Evolutionary conservation across 2,888 invertebrate genomes (phyloP).

Genomic region (Ptychoptera contaminata): DNA sequence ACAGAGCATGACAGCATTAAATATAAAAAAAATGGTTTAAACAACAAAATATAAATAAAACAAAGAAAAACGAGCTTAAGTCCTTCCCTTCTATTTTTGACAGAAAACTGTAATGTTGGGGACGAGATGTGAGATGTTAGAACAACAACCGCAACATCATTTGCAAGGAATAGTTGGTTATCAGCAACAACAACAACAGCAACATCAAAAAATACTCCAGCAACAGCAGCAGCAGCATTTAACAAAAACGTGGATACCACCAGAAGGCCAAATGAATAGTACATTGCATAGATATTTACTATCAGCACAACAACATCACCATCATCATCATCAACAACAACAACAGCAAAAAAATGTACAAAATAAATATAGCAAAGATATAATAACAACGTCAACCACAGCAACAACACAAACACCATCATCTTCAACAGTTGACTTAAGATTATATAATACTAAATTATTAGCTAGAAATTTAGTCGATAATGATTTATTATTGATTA

Average conservation of each 20-base stretch:
- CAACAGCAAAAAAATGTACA: no score
- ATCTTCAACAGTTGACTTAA: no score
- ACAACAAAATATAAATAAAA: constrained; percentile 1
- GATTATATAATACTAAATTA: no score
- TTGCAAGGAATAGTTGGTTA: no score
- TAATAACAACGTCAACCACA: no score
- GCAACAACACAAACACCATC: no score
- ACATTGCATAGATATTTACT: constrained; percentile 11
- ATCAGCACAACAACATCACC: constrained; percentile 14
- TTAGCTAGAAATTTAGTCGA: no score
- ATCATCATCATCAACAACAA: no score
- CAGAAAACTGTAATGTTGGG: constrained; percentile 20
- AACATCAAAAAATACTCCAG: constrained; percentile 5
- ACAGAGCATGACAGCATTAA: constrained; percentile 1
- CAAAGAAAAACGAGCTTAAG: constrained; percentile 9
- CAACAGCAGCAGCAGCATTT: constrained; percentile 12
- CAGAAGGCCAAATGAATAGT: constrained; percentile 10
- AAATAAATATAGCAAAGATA: no score
- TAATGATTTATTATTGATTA: background rate
- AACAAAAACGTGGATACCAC: constrained; percentile 14
- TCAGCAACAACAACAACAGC: background rate
- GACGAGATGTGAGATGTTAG: constrained; percentile 5
- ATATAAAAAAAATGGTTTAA: constrained; percentile 5
- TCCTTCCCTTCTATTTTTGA: constrained; percentile 10
- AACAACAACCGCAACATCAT: no score